Conservation (phyloP, 2,888 invertebrate genomes). For the Harpalus rubripes region DNA sequence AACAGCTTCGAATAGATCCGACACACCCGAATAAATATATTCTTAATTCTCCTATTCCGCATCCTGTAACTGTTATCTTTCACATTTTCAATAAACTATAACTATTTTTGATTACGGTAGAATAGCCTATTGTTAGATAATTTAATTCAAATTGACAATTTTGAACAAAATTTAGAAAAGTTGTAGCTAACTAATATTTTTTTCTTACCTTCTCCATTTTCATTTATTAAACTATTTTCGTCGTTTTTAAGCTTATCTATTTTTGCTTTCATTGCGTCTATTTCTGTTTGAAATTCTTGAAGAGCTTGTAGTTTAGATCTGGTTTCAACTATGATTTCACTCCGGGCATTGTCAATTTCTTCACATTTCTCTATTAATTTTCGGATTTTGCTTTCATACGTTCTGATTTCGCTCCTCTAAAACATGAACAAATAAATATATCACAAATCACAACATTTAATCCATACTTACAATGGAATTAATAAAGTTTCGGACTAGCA, state of each 20-base stretch:
- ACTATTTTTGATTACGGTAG: too few species aligned
- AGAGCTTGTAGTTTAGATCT: constrained; percentile 78
- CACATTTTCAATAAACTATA: too few species aligned
- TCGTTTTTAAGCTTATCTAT: constrained; percentile 80
- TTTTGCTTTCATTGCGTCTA: constrained; percentile 77
- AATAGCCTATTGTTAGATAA: too few species aligned
- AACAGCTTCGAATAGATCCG: too few species aligned
- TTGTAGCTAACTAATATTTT: background rate
- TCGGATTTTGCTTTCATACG: constrained; percentile 75
- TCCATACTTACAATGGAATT: constrained; percentile 71
- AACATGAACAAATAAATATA: constrained; percentile 56
- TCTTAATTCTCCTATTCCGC: too few species aligned
- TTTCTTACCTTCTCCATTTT: constrained; percentile 76
- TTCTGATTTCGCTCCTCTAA: constrained; percentile 76
- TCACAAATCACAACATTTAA: constrained; percentile 5
- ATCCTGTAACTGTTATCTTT: too few species aligned
- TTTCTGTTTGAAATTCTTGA: constrained; percentile 78
- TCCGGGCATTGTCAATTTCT: constrained; percentile 76
- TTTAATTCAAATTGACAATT: too few species aligned
- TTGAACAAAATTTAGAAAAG: too few species aligned
- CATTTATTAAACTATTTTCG: constrained; percentile 76
- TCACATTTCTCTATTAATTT: constrained; percentile 75
- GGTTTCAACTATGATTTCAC: constrained; percentile 76
- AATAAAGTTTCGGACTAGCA: too few species aligned
- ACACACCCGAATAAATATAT: too few species aligned